A percentile compares a stretch with the other conserved stretches of the same genome.
phyloP scores from a whole-genome alignment of 2,797 vertebrate species.

The Alcedo quadribrachys region DNA sequence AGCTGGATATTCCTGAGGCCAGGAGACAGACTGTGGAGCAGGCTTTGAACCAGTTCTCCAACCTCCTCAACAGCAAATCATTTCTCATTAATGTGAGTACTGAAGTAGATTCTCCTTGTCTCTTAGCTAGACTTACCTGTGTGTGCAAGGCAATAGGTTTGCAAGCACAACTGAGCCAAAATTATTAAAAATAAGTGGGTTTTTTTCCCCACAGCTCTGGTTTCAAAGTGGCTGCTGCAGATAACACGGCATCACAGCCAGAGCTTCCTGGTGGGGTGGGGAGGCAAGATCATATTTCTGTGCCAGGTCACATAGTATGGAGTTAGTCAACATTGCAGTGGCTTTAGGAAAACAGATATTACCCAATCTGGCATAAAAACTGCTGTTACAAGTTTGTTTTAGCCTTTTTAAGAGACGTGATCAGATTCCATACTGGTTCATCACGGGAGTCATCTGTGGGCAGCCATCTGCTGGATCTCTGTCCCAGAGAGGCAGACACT shows the following conservation, averaged over 20 bases:
- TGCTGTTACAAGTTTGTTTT: not conserved
- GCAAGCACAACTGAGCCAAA: not conserved
- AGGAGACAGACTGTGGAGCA: slow-evolving; percentile 85
- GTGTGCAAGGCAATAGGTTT: not conserved
- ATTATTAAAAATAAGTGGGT: not conserved
- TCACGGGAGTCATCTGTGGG: not conserved
- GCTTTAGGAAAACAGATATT: not conserved
- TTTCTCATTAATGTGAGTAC: slow-evolving; percentile 94
- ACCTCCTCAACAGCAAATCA: slow-evolving; percentile 98
- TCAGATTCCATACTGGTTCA: not conserved
- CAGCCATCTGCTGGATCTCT: not conserved
- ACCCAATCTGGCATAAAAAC: not conserved
- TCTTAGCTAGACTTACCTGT: not conserved
- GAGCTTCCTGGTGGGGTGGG: not conserved
- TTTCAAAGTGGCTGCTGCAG: not conserved
- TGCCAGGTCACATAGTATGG: not conserved
- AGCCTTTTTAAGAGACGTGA: not conserved
- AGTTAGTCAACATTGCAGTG: not conserved
- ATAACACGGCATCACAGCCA: not conserved
- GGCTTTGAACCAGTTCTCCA: slow-evolving; percentile 96
- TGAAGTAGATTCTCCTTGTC: not conserved
- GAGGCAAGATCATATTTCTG: not conserved
- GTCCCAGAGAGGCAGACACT: not conserved
- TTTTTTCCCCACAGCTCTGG: not conserved
- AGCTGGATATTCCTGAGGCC: slow-evolving; percentile 90